Evolutionary conservation across 2,888 invertebrate genomes (phyloP).

Genomic region (Melangyna quadrimaculata): DNA sequence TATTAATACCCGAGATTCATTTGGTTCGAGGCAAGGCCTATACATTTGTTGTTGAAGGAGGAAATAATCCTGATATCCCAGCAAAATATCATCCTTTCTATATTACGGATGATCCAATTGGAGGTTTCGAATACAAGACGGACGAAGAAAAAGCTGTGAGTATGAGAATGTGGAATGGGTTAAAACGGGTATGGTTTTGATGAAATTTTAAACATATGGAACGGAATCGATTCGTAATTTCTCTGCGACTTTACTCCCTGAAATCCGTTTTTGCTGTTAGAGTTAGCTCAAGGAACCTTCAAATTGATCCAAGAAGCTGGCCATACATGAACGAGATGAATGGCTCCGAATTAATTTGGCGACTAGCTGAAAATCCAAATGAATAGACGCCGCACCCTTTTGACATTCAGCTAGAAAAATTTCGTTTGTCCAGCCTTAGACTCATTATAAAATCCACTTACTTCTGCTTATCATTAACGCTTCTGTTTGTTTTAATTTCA

Average conservation of each 20-base stretch:
- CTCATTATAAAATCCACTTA: background rate
- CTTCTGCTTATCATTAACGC: background rate
- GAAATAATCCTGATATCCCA: conserved; percentile 88
- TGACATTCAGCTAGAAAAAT: no score
- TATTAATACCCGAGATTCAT: conserved; percentile 94
- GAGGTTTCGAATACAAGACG: conserved; percentile 92
- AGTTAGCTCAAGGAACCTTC: no score
- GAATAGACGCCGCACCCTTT: no score
- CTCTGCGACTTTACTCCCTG: no score
- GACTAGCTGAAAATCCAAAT: no score
- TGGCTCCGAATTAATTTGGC: no score
- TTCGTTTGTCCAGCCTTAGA: background rate
- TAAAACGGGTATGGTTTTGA: background rate
- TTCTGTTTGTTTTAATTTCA: conserved; percentile 76
- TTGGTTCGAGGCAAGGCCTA: conserved; percentile 93
- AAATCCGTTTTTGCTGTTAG: no score
- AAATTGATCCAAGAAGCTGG: no score
- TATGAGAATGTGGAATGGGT: background rate
- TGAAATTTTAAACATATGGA: no score
- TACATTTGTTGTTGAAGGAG: conserved; percentile 94
- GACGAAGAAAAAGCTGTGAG: conserved; percentile 90
- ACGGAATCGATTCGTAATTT: background rate
- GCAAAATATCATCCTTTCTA: conserved; percentile 96
- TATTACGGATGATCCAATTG: conserved; percentile 95
- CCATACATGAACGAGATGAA: no score